Evolutionary conservation across 2,113 vertebrate species (phyloP).

Genomic region (Misgurnus anguillicaudatus): DNA sequence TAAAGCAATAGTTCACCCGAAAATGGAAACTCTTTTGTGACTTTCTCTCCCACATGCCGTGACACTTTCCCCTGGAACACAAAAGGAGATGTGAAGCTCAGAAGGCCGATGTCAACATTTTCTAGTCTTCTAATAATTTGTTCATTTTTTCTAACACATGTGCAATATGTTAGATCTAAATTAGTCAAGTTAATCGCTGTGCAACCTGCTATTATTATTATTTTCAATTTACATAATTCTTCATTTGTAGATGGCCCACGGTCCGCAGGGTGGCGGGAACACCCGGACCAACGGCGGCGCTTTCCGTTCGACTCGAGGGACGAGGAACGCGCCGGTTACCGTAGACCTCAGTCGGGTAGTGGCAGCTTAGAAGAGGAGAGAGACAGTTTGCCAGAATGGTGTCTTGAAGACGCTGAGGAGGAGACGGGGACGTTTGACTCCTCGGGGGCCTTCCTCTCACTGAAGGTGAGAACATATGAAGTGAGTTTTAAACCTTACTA

Average conservation of each 20-base stretch:
- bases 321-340: slow-evolving; percentile 85
- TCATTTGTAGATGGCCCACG: slow-evolving; percentile 78
- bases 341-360: slow-evolving; percentile 88
- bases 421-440: slow-evolving; percentile 98
- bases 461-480: slow-evolving; percentile 79
- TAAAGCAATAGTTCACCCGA: too few species aligned
- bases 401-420: slow-evolving; percentile 95
- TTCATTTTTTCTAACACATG: too few species aligned
- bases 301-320: slow-evolving; percentile 94
- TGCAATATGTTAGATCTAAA: too few species aligned
- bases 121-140: background rate
- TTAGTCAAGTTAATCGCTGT: too few species aligned
- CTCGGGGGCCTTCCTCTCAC: slow-evolving; percentile 92
- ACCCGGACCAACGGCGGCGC: slow-evolving; percentile 87
- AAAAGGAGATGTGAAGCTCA: too few species aligned
- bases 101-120: background rate
- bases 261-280: slow-evolving; percentile 92
- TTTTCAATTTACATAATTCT: background rate
- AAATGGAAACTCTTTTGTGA: too few species aligned
- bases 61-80: too few species aligned
- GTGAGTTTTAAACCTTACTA: slow-evolving; percentile 2
- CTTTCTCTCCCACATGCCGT: too few species aligned
- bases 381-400: slow-evolving; percentile 96
- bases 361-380: slow-evolving; percentile 94
- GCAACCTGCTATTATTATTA: too few species aligned